Evolutionary conservation across 1,140 invertebrate species (phyloP).

Genomic region (Bombus huntii): DNA sequence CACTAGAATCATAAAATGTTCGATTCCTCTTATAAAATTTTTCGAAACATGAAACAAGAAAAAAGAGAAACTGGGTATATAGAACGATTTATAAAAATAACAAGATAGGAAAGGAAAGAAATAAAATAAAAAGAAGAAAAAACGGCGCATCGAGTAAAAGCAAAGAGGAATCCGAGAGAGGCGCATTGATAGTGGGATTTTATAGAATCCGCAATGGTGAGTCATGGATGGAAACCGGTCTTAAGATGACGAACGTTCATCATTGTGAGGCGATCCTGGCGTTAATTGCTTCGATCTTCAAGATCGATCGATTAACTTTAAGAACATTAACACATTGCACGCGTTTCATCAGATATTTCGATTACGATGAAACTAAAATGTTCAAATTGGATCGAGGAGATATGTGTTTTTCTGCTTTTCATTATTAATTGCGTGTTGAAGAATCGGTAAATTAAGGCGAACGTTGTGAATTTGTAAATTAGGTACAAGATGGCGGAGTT

Average conservation of each 20-base stretch:
- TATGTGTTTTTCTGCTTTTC: too few species aligned
- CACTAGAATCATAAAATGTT: too few species aligned
- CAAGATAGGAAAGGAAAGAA: too few species aligned
- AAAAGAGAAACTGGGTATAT: too few species aligned
- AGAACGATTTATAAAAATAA: too few species aligned
- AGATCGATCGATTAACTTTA: constrained; percentile 1
- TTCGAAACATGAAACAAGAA: too few species aligned
- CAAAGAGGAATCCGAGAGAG: not conserved
- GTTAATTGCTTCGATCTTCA: constrained; percentile 21
- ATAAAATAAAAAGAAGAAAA: not conserved
- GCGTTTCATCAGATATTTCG: not conserved
- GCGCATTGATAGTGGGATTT: constrained; percentile 15
- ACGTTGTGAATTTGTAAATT: too few species aligned
- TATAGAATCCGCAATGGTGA: not conserved
- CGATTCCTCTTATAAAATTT: too few species aligned
- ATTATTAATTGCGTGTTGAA: too few species aligned
- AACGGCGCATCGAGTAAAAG: not conserved
- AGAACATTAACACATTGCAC: not conserved
- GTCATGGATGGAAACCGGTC: constrained; percentile 23
- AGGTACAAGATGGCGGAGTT: too few species aligned
- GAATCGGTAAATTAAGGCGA: too few species aligned
- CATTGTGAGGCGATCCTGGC: not conserved
- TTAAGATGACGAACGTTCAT: constrained; percentile 7
- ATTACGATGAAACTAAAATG: not conserved
- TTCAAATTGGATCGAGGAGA: too few species aligned